phyloP scores from a whole-genome alignment of 2,797 vertebrate genomes.

The Tadarida brasiliensis region DNA sequence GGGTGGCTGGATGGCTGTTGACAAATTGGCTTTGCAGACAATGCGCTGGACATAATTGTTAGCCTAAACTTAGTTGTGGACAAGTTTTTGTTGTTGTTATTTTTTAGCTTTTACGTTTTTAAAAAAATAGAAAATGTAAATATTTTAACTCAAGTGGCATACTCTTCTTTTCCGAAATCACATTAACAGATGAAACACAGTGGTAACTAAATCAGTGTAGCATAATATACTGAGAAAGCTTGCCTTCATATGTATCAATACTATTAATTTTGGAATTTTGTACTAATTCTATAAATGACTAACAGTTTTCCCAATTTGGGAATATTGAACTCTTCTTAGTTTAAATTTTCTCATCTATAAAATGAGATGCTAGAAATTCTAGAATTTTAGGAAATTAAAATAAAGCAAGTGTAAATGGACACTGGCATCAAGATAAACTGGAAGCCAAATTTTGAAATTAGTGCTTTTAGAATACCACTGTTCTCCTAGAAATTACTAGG shows the following conservation, averaged over 20 bases:
- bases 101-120: not conserved
- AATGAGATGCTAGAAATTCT: constrained; percentile 65
- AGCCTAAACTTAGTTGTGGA: not conserved
- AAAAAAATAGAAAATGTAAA: constrained; percentile 59
- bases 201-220: constrained; percentile 48
- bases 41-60: not conserved
- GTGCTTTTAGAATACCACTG: not conserved
- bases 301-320: constrained; percentile 33
- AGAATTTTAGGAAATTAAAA: constrained; percentile 69
- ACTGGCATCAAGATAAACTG: not conserved
- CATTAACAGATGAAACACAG: constrained; percentile 53
- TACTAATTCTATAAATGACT: constrained; percentile 28
- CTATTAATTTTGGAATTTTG: constrained; percentile 23
- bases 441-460: not conserved
- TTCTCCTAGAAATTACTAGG: not conserved
- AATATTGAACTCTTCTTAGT: constrained; percentile 35
- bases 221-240: constrained; percentile 44
- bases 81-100: not conserved
- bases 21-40: not conserved
- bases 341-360: constrained; percentile 43
- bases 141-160: constrained; percentile 63
- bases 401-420: constrained; percentile 54
- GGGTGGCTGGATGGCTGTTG: not conserved
- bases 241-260: not conserved
- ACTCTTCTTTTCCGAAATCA: constrained; percentile 39